phyloP scores from a whole-genome alignment of 2,888 invertebrate species.

The Rosalia funebris region DNA sequence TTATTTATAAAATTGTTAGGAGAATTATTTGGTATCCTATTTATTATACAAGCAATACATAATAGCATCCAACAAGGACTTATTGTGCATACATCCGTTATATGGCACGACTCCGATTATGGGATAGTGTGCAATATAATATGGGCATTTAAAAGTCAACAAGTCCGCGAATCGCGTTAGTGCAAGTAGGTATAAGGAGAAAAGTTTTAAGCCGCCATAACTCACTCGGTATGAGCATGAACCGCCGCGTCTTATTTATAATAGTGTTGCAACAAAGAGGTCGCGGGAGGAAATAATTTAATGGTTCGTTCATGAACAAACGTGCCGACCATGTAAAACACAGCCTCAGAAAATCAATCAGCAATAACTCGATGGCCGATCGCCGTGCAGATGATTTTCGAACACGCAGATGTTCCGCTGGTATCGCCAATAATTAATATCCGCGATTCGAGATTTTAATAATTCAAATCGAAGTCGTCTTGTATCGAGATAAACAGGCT shows the following conservation, averaged over 20 bases:
- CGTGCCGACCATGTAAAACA: conserved; percentile 62
- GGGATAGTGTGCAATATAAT: too few relatives aligned
- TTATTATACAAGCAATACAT: too few relatives aligned
- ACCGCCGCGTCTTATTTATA: conserved; percentile 52
- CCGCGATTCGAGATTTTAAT: conserved; percentile 9
- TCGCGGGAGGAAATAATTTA: conserved; percentile 63
- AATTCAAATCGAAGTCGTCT: background rate
- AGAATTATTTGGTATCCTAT: too few relatives aligned
- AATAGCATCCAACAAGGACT: too few relatives aligned
- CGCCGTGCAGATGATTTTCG: conserved; percentile 45
- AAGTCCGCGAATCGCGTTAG: background rate
- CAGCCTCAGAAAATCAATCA: conserved; percentile 61
- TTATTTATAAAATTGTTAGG: too few relatives aligned
- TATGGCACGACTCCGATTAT: too few relatives aligned
- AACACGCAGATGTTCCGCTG: conserved; percentile 49
- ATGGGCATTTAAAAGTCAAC: conserved; percentile 18
- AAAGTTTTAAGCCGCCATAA: conserved; percentile 47
- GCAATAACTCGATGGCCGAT: conserved; percentile 56
- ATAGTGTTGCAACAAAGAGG: conserved; percentile 55
- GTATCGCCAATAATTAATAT: conserved; percentile 24
- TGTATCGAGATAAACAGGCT: background rate
- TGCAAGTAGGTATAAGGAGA: conserved; percentile 9
- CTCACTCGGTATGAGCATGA: conserved; percentile 52
- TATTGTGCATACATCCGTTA: too few relatives aligned
- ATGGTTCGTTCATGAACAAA: conserved; percentile 60